phyloP scores from a whole-genome alignment of 2,888 invertebrate genomes.

The Chloromyia formosa region DNA sequence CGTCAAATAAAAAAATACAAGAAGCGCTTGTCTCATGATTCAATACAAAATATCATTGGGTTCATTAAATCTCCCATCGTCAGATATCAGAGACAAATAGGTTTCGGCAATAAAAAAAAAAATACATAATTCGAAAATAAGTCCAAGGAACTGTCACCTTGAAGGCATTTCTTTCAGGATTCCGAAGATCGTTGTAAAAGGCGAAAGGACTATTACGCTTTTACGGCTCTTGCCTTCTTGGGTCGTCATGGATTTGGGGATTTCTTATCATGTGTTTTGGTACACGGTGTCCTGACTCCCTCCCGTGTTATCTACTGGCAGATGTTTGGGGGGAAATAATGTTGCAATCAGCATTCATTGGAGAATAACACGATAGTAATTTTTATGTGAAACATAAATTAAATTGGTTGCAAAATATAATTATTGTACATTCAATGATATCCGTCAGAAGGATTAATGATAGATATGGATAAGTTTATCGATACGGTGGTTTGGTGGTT shows the following conservation, averaged over 20 bases:
- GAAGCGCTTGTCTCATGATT: not conserved
- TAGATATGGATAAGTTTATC: too few relatives aligned
- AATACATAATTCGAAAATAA: not conserved
- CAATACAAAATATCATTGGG: slow-evolving; percentile 10
- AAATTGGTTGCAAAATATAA: not conserved
- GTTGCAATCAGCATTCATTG: not conserved
- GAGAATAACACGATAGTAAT: not conserved
- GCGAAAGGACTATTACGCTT: too few relatives aligned
- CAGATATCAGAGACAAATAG: slow-evolving; percentile 17
- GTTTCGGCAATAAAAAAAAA: not conserved
- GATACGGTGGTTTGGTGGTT: too few relatives aligned
- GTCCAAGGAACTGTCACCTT: not conserved
- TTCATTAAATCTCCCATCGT: slow-evolving; percentile 16
- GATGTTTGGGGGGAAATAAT: too few relatives aligned
- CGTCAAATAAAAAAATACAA: not conserved
- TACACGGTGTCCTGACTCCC: too few relatives aligned
- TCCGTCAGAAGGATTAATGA: too few relatives aligned
- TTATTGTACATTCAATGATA: not conserved
- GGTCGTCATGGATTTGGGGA: too few relatives aligned
- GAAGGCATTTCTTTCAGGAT: too few relatives aligned
- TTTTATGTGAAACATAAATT: not conserved
- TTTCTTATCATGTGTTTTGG: too few relatives aligned
- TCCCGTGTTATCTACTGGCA: too few relatives aligned
- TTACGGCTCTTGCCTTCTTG: too few relatives aligned
- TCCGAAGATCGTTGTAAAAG: too few relatives aligned